Base-by-base conservation (phyloP, 2,113 vertebrate genomes). In the Cephalopholis sonnerati region DNA sequence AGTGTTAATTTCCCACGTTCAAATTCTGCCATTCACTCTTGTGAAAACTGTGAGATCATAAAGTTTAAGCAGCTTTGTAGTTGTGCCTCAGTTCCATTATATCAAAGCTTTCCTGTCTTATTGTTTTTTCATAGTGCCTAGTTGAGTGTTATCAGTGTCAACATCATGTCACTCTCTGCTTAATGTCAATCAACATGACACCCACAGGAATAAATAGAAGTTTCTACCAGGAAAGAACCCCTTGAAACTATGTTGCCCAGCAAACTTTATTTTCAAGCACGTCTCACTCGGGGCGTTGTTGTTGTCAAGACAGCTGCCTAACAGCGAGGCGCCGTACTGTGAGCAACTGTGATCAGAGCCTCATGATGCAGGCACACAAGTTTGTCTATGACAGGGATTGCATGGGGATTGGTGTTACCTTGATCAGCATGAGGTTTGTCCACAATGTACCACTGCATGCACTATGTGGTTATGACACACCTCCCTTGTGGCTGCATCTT, bases 171-270 rank as follows among this genome's bases (percentile, higher is more conserved):
- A 59, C 24, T 57, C 39, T 41, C n/a, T 69, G 57, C 57, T 57
- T 58, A 68, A 55, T 65, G 57, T 74, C 80, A 80, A 53, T 74
- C 74, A 84, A 27, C 57, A 24, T 6, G 48, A 71, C 36, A 36
- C 41, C 25, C 59, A 27, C 59, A 70, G 39, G 48, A 79, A 68
- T 63, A 64, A 54, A 81, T 51, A 75, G 54, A 80, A 64, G 27
- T 72, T 57, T 76, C 17, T 46, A 12, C n/a, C 48, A 57, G 32
- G 51, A 62, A 76, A 57, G 36, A 83, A 77, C 5, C 27, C 53
- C 54, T n/a, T 22, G 2, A 70, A 72, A 67, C 24, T 29, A 44
- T 68, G 67, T 59, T 66, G 65, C n/a, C n/a, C 53, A 13, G 65
- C 16, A 53, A 75, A 50, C 59, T 54, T 70, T 71, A 32, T 79